Percentiles rank a stretch among this genome's conserved stretches.
These are phyloP conservation scores for Bombyx mori DNA, from an alignment of 1,140 invertebrate genomes.

Conservation along the genomic window DNA sequence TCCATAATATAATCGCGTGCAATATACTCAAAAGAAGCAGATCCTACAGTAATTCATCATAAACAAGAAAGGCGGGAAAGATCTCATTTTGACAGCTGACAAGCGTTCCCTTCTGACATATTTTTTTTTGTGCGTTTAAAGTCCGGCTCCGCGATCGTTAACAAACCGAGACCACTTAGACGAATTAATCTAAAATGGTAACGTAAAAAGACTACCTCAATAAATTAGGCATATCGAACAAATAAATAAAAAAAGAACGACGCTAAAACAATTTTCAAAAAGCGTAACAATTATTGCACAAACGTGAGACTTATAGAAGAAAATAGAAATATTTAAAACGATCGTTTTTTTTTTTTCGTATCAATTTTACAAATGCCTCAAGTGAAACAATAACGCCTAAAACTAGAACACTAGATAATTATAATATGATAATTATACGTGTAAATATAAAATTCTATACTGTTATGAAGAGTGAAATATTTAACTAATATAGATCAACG, in stretches of 20 bases:
- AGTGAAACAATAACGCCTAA: slow-evolving; percentile 68
- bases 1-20: too few relatives aligned
- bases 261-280: slow-evolving; percentile 50
- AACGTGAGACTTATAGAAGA: slow-evolving; percentile 34
- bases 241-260: slow-evolving; percentile 33
- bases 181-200: slow-evolving; percentile 40
- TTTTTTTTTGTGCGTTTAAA: slow-evolving; percentile 5
- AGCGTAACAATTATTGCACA: slow-evolving; percentile 68
- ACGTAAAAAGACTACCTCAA: slow-evolving; percentile 24
- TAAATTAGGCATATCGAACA: slow-evolving; percentile 24
- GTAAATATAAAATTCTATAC: slow-evolving; percentile 72
- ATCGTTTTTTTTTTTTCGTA: slow-evolving; percentile 21
- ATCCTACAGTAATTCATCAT: too few relatives aligned
- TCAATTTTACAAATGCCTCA: slow-evolving; percentile 43
- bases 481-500: slow-evolving; percentile 67
- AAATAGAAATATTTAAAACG: slow-evolving; percentile 51
- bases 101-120: too few relatives aligned
- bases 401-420: slow-evolving; percentile 72
- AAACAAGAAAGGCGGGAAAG: too few relatives aligned
- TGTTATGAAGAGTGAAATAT: slow-evolving; percentile 67
- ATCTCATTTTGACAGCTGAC: too few relatives aligned
- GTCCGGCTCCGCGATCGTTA: slow-evolving; percentile 23
- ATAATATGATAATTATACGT: slow-evolving; percentile 70
- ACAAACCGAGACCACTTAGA: slow-evolving; percentile 38
- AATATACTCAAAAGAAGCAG: too few relatives aligned